phyloP scores from a whole-genome alignment of 2,797 vertebrate species.

The Phoebastria nigripes region DNA sequence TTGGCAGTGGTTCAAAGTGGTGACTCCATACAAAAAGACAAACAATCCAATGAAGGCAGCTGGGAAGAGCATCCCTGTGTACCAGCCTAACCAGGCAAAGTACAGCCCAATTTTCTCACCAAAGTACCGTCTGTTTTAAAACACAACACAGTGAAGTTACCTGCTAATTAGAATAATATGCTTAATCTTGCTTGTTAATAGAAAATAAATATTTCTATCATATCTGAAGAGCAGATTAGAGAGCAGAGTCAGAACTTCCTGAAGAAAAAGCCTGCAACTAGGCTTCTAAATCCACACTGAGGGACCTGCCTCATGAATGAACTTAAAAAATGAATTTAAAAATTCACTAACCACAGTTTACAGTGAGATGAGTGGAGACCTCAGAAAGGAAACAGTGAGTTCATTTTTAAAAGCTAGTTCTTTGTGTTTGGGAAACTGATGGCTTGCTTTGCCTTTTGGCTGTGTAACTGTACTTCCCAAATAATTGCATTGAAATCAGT shows the following conservation, averaged over 20 bases:
- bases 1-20: conserved; percentile 91
- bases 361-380: background rate
- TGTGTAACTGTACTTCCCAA: background rate
- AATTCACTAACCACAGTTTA: background rate
- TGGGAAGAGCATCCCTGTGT: conserved; percentile 93
- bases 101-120: conserved; percentile 93
- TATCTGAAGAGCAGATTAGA: background rate
- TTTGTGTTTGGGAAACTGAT: background rate
- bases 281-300: background rate
- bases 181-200: background rate
- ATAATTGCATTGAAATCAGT: background rate
- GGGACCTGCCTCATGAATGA: background rate
- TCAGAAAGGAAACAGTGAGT: background rate
- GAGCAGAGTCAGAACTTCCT: background rate
- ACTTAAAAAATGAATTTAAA: background rate
- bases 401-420: background rate
- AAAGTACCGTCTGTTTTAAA: conserved; percentile 85
- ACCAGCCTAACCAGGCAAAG: conserved; percentile 94
- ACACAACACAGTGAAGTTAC: conserved; percentile 41
- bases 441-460: background rate
- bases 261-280: background rate
- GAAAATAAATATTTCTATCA: background rate
- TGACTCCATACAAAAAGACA: conserved; percentile 90
- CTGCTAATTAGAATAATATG: background rate
- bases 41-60: conserved; percentile 90